These are phyloP conservation scores for Pedionomus torquatus DNA, from an alignment of 2,113 vertebrate genomes.

Conservation along the genomic window DNA sequence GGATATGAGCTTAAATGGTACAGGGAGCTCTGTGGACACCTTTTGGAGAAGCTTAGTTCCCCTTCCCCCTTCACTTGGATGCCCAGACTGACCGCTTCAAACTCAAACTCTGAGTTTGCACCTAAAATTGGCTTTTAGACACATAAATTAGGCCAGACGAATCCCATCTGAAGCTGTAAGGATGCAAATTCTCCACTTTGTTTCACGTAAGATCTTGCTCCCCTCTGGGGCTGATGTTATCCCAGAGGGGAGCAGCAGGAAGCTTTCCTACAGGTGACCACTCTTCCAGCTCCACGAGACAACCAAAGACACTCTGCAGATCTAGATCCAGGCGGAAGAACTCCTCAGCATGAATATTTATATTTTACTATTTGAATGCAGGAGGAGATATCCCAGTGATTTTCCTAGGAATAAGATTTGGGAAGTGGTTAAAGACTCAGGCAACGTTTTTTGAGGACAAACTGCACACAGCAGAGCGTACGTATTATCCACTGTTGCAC, in stretches of 20 bases:
- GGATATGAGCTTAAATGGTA: background rate
- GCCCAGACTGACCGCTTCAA: background rate
- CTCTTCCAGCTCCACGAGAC: background rate
- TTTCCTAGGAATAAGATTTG: background rate
- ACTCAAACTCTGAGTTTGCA: background rate
- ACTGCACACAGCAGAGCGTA: fast-evolving
- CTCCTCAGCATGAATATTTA: background rate
- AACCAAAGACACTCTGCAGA: background rate
- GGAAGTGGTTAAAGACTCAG: background rate
- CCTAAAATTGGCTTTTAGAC: background rate
- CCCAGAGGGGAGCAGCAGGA: background rate
- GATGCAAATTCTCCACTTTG: background rate
- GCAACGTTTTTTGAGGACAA: background rate
- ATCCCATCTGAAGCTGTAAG: background rate
- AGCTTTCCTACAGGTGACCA: background rate
- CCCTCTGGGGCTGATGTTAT: background rate
- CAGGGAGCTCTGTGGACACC: background rate
- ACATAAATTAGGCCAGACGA: background rate
- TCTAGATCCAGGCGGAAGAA: background rate
- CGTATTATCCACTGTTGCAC: background rate
- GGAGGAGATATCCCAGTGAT: background rate
- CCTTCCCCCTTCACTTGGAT: background rate
- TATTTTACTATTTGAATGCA: background rate
- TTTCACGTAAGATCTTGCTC: background rate
- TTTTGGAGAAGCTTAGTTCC: background rate